These are phyloP conservation scores for Ditylenchus dipsaci DNA, from an alignment of 1,140 invertebrate species.

Conservation along the genomic window DNA sequence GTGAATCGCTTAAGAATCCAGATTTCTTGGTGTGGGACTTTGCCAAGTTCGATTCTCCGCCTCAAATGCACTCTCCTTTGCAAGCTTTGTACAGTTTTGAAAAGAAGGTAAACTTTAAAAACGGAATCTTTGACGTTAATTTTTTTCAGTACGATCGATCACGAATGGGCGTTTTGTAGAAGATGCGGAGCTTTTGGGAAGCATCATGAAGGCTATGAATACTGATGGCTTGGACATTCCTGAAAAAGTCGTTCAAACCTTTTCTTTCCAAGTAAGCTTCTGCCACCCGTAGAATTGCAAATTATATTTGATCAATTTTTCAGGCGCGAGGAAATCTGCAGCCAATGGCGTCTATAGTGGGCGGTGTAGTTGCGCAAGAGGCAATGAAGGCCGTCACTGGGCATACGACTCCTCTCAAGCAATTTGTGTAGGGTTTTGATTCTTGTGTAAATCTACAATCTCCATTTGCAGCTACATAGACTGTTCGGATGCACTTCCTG, in stretches of 20 bases:
- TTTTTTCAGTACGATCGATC: constrained; percentile 25
- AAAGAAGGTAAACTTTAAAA: constrained; percentile 62
- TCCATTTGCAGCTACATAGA: constrained; percentile 62
- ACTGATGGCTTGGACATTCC: constrained; percentile 59
- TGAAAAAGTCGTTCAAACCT: constrained; percentile 21
- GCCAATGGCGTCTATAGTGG: constrained; percentile 88
- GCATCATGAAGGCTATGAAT: constrained; percentile 58
- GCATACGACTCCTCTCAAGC: constrained; percentile 88
- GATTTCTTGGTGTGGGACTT: constrained; percentile 87
- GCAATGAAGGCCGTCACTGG: constrained; percentile 90
- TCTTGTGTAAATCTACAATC: too few species aligned
- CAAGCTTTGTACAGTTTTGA: constrained; percentile 73
- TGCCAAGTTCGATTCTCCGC: constrained; percentile 84
- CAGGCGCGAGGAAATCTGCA: constrained; percentile 70
- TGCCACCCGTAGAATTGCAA: too few species aligned
- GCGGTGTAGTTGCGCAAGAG: constrained; percentile 79
- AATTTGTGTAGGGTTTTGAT: constrained; percentile 74
- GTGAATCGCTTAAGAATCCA: constrained; percentile 72
- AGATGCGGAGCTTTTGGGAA: constrained; percentile 71
- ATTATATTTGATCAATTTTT: too few species aligned
- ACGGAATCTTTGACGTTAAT: too few species aligned
- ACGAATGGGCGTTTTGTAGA: constrained; percentile 61
- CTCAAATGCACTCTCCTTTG: constrained; percentile 82
- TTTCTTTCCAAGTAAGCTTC: constrained; percentile 26
- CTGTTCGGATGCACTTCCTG: constrained; percentile 84